phyloP scores from a whole-genome alignment of 2,113 vertebrate species.

The Emydura subglobosa region DNA sequence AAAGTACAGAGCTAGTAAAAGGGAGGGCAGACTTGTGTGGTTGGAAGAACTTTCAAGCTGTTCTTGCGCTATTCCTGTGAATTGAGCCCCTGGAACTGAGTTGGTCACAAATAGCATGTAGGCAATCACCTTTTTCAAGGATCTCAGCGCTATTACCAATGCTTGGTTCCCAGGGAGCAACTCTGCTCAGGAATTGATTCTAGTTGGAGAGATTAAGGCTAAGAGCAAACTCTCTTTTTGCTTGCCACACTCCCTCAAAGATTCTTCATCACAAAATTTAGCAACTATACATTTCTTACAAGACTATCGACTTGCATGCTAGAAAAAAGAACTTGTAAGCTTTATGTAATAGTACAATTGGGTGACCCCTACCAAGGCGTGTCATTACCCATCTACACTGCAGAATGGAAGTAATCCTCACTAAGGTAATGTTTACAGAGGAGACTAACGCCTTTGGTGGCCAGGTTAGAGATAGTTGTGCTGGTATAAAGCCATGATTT shows the following conservation, averaged over 20 bases:
- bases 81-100: not conserved
- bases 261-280: not conserved
- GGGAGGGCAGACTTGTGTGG: not conserved
- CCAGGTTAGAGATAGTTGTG: not conserved
- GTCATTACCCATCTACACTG: not conserved
- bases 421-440: not conserved
- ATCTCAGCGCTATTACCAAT: not conserved
- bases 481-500: not conserved
- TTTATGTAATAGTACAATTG: not conserved
- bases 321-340: not conserved
- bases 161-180: not conserved
- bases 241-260: not conserved
- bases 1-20: not conserved
- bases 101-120: not conserved
- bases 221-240: not conserved
- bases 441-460: not conserved
- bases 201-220: not conserved
- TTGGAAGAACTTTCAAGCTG: not conserved
- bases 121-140: not conserved
- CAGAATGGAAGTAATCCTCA: not conserved
- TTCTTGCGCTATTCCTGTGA: not conserved
- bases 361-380: not conserved
- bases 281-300: rapidly evolving
- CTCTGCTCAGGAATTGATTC: not conserved
- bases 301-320: not conserved